A percentile compares a stretch with the other conserved stretches of the same genome.
phyloP scores from a whole-genome alignment of 1,140 invertebrate species.

The Dendrolimus kikuchii region DNA sequence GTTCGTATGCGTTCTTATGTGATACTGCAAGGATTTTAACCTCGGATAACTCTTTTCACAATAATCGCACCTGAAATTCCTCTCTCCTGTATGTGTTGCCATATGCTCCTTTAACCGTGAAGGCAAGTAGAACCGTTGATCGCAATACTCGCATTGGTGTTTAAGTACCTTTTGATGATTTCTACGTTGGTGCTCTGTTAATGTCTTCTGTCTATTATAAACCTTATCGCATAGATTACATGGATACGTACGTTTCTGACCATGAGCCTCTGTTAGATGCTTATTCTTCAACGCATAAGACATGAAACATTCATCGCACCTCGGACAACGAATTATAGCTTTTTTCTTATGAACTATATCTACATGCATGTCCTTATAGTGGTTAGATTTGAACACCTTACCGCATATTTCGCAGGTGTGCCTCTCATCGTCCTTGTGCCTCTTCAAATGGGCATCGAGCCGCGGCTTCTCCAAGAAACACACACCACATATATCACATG shows the following conservation, averaged over 20 bases:
- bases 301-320: conserved; percentile 61
- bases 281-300: conserved; percentile 60
- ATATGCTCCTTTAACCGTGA: conserved; percentile 67
- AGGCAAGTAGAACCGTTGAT: conserved; percentile 54
- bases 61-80: conserved; percentile 72
- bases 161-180: conserved; percentile 59
- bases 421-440: conserved; percentile 50
- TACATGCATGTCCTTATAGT: conserved; percentile 62
- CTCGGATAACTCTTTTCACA: conserved; percentile 54
- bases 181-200: conserved; percentile 55
- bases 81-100: conserved; percentile 75
- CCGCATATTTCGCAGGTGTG: conserved; percentile 62
- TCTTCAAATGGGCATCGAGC: conserved; percentile 51
- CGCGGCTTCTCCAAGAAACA: conserved; percentile 57
- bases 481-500: conserved; percentile 57
- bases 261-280: conserved; percentile 57
- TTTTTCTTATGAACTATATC: conserved; percentile 64
- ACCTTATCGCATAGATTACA: conserved; percentile 65
- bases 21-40: conserved; percentile 45
- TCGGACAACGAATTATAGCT: conserved; percentile 54
- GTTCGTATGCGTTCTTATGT: conserved; percentile 36
- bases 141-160: conserved; percentile 62
- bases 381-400: conserved; percentile 61
- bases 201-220: conserved; percentile 58
- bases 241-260: conserved; percentile 55